Base-by-base conservation (phyloP, 2,113 vertebrate genomes). In the Epinephelus cyanopodus region DNA sequence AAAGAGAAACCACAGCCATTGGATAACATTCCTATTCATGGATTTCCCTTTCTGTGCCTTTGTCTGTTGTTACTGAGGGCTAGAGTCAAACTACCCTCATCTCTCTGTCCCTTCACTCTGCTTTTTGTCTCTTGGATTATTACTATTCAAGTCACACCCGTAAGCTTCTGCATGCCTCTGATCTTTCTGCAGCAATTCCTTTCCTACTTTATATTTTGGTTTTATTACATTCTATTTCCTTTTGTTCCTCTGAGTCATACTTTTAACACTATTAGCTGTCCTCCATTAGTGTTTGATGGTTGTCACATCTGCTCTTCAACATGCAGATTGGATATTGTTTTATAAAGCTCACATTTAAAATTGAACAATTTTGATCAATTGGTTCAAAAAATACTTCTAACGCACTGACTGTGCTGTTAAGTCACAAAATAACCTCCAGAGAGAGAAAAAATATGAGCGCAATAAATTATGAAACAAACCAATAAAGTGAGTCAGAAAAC, bases 71-170 rank as follows among this genome's bases (percentile, higher is more conserved):
- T 74, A 69, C 58, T 70, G 52, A 81, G 74, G 71, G 56, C 52
- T 54, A 56, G 42, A 86, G 45, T 79, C 48, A 81, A 83, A 79
- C 74, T 47, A 45, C 29, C 48, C 27, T 45, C 29, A 37, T 54
- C 72, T 70, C 72, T 77, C 45, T 42, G 48, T 70, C 75, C 73
- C 60, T 75, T 78, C 63, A 66, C 70, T 69, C 64, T 63, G 60
- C 71, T 80, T 85, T 85, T 90, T 87, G 74, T 83, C 70, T 89
- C 53, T 68, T 54, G 57, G 77, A 83, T 77, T 85, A 83, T 90
- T 85, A 75, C 72, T 86, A 93, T 91, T 90, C 89, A 76, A 63
- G 79, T 87, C 88, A 91, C 63, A 80, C 19, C 57, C 62, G 21
- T 64, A 13, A 71, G 83, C 81, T 82, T 81, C 87, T 79, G 78